Evolutionary conservation across 2,113 vertebrate species (phyloP), one percentile per base, ranked within the genome.

Genomic region (Dissostichus mawsoni): DNA sequence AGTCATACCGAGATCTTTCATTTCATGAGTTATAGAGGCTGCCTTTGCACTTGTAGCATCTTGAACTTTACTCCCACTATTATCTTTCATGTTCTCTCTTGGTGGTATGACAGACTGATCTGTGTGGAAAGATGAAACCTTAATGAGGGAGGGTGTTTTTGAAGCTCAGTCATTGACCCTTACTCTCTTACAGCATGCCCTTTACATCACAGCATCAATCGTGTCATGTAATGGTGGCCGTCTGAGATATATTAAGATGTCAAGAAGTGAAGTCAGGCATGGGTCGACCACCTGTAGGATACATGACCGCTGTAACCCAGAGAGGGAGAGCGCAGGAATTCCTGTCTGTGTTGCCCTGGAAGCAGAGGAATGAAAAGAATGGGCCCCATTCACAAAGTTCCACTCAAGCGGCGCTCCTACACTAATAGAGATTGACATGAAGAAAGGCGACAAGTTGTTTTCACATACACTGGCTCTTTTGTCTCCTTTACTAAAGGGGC

Each of bases 341-440:
- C 92, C 92, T 80, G 67, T 2, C 78, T 69, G 18, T 56, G 86
- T 89, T 86, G 82, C 87, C 82, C 76, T 84, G 78, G 81, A 92
- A 87, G 89, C 75, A 52, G 74, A 45, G 86, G 86, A 86, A 83
- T 90, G 87, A 80, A 78, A 91, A 93, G 87, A 95, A 94, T 92
- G 86, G 83, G 81, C 66, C 75, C 84, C 89, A 92, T 95, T 95
- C 90, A 94, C 81, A 50, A 75, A 82, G 70, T 80, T 92, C 77
- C 80, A 87, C 88, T 93, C 86, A 79, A 91, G 90, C 86, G 41
- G 82, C 11, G 65, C 70, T 81, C 61, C 83, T 87, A 81, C 91
- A 82, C 89, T 90, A 92, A 94, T 91, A 64, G 90, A 93, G 86
- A 94, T 85, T 91, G 91, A 92, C 93, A 82, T 59, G 79, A 88